These are phyloP conservation scores for Morinoia aosen DNA, from an alignment of 2,888 invertebrate genomes.

Conservation along the genomic window DNA sequence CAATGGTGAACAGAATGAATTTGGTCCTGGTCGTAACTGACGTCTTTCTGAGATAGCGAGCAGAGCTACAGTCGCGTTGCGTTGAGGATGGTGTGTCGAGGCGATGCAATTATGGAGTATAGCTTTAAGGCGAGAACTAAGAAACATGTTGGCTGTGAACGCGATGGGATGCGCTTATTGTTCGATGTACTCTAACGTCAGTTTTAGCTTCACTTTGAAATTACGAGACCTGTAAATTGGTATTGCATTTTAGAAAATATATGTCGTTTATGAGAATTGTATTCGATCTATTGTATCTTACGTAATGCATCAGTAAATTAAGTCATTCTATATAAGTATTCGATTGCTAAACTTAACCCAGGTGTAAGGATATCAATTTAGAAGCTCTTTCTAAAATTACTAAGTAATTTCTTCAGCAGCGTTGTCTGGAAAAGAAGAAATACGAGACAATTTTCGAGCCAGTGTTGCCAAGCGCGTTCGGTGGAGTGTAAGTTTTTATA, in stretches of 20 bases:
- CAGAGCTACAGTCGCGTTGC: not conserved
- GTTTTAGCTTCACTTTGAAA: not conserved
- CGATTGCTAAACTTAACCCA: conserved; percentile 4
- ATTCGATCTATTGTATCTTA: conserved; percentile 31
- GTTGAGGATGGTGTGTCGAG: not conserved
- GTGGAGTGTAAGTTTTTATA: not conserved
- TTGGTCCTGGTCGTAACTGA: not conserved
- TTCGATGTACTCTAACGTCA: conserved; percentile 19
- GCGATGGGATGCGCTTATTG: conserved; percentile 27
- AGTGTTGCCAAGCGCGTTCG: not conserved
- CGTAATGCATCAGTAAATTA: conserved; percentile 17
- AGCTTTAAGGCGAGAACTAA: conserved; percentile 31
- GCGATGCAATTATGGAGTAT: not conserved
- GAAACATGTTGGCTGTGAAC: conserved; percentile 51
- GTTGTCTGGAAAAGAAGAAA: not conserved
- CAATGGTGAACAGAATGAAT: not conserved
- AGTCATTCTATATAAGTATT: not conserved
- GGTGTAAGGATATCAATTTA: not conserved
- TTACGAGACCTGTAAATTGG: conserved; percentile 42
- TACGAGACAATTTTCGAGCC: not conserved
- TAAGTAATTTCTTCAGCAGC: not conserved
- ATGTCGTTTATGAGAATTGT: conserved; percentile 5
- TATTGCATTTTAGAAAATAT: not conserved
- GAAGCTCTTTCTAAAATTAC: not conserved
- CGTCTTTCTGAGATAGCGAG: not conserved